Evolutionary conservation across 1,140 invertebrate species (phyloP), one percentile per base, ranked within the genome.

Genomic region (Pentalonia nigronervosa): DNA sequence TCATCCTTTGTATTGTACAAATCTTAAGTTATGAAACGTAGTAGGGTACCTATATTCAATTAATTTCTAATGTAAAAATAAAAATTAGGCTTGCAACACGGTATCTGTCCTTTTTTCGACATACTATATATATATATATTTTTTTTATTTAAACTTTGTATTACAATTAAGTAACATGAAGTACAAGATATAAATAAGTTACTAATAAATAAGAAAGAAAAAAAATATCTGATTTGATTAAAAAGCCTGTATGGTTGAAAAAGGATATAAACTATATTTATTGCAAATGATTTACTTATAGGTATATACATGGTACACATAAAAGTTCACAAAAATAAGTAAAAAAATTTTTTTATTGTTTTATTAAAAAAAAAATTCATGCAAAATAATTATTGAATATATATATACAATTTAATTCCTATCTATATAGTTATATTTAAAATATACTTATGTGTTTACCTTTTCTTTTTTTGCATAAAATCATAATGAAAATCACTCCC

Each of bases 401-500:
- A 14, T 4, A 41, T 67, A 67, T 17, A 67, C 11, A 11, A 11
- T 11, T 30, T 76, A 20, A 6, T 76, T n/a, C 17, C n/a, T 76
- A 76, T 14, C 14, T 60, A 60, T n/a, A 76, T 25, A 60, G 60
- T 76, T 76, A 76, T 17, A 76, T n/a, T 17, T 76, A n/a, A 76
- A 76, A 76, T 76, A 17, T 41, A 83, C 11, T 25, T 36, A 83
- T 56, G 0, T 6, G n/a, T 47, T 91, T 91, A 91, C 90, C 90
- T 91, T 50, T 91, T 83, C 90, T 47, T 83, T 91, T 91, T 91
- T 91, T 81, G 34, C 90, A 91, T 50, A 91, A 50, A 83, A 81
- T 91, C 90, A 91, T 91, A 34, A 50, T 91, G 53, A 67, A 90
- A 45, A 90, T 53, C 21, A 56, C 87, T 8, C 21, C 9, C 34